Evolutionary conservation across 2,797 vertebrate species (phyloP).

Genomic region (Tangara arthus): DNA sequence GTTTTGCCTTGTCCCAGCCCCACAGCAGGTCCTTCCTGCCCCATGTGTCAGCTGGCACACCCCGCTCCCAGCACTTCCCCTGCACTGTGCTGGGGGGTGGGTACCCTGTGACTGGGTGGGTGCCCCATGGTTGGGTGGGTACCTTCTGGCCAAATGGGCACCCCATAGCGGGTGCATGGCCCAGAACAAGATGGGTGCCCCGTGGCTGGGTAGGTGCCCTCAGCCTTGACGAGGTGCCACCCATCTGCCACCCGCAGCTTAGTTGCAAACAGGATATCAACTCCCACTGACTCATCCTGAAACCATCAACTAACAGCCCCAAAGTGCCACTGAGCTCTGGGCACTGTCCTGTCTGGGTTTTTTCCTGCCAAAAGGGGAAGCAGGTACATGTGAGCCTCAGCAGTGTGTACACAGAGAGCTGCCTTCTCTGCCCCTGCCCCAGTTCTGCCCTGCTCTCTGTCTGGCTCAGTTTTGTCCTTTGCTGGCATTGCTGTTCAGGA

Average conservation of each 20-base stretch:
- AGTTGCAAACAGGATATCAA: slow-evolving; percentile 46
- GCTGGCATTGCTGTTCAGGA: not conserved
- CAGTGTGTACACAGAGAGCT: fast-evolving
- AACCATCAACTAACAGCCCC: not conserved
- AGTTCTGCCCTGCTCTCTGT: fast-evolving
- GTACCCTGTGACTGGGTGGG: not conserved
- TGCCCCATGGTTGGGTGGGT: not conserved
- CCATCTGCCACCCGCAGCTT: not conserved
- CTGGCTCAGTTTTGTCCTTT: not conserved
- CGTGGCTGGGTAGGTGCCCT: not conserved
- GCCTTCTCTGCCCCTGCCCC: not conserved
- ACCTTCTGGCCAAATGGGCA: not conserved
- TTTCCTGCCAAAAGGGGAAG: not conserved
- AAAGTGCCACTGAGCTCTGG: fast-evolving
- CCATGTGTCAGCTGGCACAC: not conserved
- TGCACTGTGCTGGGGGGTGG: not conserved
- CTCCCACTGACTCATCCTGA: slow-evolving; percentile 29
- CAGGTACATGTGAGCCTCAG: fast-evolving
- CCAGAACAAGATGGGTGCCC: not conserved
- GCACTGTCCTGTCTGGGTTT: not conserved
- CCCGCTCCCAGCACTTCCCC: not conserved
- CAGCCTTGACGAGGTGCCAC: not conserved
- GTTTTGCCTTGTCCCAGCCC: not conserved
- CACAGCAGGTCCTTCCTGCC: slow-evolving; percentile 11
- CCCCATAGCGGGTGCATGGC: not conserved